Conservation (phyloP, 2,113 vertebrate genomes). For the Etia nguti region DNA sequence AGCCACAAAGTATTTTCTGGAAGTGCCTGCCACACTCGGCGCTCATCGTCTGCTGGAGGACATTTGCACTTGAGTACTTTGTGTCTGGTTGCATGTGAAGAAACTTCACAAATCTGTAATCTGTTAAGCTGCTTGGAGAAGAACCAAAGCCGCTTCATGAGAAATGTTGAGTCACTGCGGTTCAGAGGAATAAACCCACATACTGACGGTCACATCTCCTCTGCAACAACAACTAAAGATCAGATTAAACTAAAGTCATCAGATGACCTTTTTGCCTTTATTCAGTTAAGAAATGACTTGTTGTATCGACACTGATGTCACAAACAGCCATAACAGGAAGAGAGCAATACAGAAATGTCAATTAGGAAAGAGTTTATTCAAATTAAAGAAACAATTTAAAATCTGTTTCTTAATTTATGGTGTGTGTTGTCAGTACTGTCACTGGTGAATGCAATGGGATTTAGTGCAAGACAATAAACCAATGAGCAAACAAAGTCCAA, state of each 20-base stretch:
- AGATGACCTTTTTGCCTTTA: neutral
- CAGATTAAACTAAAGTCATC: neutral
- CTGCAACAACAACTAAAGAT: neutral
- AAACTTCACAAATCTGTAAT: neutral
- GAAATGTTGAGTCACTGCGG: neutral
- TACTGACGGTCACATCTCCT: neutral
- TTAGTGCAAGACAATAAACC: neutral
- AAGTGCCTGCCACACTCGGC: fast-evolving
- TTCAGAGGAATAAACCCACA: neutral
- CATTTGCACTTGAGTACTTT: neutral
- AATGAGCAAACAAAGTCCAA: neutral
- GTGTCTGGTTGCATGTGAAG: neutral
- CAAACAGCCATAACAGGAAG: neutral
- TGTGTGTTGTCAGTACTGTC: neutral
- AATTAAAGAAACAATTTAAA: neutral
- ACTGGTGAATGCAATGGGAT: fast-evolving
- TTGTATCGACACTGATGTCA: neutral
- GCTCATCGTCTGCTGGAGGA: neutral
- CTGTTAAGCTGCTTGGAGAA: neutral
- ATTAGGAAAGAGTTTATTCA: neutral
- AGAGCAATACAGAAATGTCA: neutral
- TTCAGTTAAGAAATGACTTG: neutral
- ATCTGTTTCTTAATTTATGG: neutral
- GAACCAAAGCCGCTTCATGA: neutral
- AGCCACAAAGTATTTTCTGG: neutral